Evolutionary conservation across 2,113 vertebrate species (phyloP).

Genomic region (Pelusios castaneus): DNA sequence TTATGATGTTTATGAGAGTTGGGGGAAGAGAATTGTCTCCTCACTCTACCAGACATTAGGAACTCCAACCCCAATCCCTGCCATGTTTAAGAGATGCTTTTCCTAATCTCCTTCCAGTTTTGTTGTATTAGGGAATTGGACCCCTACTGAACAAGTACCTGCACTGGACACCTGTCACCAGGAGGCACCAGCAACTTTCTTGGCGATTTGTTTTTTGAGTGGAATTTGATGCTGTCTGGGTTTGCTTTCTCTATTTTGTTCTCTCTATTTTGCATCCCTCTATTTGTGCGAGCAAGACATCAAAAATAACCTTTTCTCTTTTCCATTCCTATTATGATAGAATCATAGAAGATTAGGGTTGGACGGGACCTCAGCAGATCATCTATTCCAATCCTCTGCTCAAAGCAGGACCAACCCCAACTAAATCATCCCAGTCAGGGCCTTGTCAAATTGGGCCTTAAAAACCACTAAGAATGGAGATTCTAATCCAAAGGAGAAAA

Average conservation of each 20-base stretch:
- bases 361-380: too few relatives aligned
- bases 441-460: too few relatives aligned
- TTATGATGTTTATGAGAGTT: background rate
- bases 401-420: too few relatives aligned
- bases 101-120: background rate
- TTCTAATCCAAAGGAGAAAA: background rate
- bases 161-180: background rate
- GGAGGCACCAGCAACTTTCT: background rate
- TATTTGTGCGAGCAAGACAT: background rate
- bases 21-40: background rate
- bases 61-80: background rate
- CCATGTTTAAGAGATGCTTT: background rate
- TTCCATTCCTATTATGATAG: background rate
- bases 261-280: too few relatives aligned
- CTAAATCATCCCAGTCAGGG: too few relatives aligned
- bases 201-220: background rate
- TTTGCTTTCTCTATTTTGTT: background rate
- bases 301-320: background rate
- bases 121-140: background rate
- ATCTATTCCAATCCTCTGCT: too few relatives aligned
- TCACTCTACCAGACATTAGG: background rate
- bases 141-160: too few relatives aligned
- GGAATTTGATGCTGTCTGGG: background rate
- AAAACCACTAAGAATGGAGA: too few relatives aligned
- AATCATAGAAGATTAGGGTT: too few relatives aligned